Base-by-base conservation (phyloP, 2,797 vertebrate species). In the Ctenosaura bakeri region DNA sequence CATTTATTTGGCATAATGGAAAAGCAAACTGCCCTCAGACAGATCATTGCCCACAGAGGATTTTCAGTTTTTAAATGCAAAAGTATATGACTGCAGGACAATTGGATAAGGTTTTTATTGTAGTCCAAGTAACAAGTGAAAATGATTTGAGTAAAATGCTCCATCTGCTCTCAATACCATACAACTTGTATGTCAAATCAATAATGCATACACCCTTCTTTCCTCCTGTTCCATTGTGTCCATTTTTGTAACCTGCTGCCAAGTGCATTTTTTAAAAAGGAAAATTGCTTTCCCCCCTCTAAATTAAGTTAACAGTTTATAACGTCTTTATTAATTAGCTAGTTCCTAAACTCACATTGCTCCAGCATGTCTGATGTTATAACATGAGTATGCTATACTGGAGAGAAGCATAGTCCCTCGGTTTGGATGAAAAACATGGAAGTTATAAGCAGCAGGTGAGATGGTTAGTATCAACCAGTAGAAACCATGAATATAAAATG, bases 221-320 rank as follows among this genome's bases (percentile, higher is more conserved):
- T 92, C 81, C 78, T 92, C 35, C 38, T 59, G 85, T 62, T 59
- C 74, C 78, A 85, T 83, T 64, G 46, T 83, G 32, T 92, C 24
- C 12, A 24, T 89, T 94, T 92, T 82, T 92, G 86, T 94, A 91
- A 93, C 92, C 85, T 88, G 76, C 90, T 94, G 92, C 91, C 94
- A 94, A 88, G 74, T 92, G 35, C 79, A 64, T 86, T 81, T 69
- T 69, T 69, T 69, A 13, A 69, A 69, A 69, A 16, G 29, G 29
- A 69, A 69, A 69, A 69, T 32, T 32, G 66, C 8, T 69, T 66
- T 24, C 29, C 4, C 9, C 26, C 66, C 59, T 93, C 35, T 82
- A 92, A 94, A 80, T 91, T 92, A 92, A 94, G 91, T 91, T 32
- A 78, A 69, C 64, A 62, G 35, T 64, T 86, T 16, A 71, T 32